These are phyloP conservation scores for Esperia sulphurella DNA, from an alignment of 2,888 invertebrate genomes.

Conservation along the genomic window DNA sequence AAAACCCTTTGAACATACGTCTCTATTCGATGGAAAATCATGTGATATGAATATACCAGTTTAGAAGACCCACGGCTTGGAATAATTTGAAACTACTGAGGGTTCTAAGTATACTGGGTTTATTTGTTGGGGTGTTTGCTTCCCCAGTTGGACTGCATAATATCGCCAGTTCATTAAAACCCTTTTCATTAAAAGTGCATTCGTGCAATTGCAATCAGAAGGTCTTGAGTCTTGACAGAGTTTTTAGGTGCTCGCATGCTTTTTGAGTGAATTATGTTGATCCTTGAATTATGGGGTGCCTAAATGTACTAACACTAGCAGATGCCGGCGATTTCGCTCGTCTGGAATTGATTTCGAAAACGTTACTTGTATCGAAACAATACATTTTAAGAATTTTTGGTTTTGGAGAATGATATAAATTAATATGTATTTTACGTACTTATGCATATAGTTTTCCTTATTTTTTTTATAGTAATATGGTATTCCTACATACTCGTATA, in stretches of 20 bases:
- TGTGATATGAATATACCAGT: constrained; percentile 25
- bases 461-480: no score
- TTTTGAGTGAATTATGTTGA: no score
- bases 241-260: constrained; percentile 6
- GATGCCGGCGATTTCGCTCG: no score
- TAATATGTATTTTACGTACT: no score
- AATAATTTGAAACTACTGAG: constrained; percentile 1
- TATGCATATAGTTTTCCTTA: no score
- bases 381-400: no score
- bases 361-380: no score
- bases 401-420: no score
- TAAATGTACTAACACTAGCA: no score
- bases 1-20: constrained; percentile 6
- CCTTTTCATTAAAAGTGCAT: constrained; percentile 53
- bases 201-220: constrained; percentile 53
- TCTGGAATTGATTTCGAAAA: no score
- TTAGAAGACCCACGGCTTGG: constrained; percentile 17
- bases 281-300: no score
- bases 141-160: constrained; percentile 26
- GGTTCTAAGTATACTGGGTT: constrained; percentile 26
- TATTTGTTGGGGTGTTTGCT: constrained; percentile 23
- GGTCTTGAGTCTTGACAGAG: constrained; percentile 15
- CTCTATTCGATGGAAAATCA: constrained; percentile 6
- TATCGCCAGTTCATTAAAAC: constrained; percentile 58
- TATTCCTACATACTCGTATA: no score